These are phyloP conservation scores for Manis javanica DNA, from an alignment of 2,797 vertebrate species.

Conservation along the genomic window DNA sequence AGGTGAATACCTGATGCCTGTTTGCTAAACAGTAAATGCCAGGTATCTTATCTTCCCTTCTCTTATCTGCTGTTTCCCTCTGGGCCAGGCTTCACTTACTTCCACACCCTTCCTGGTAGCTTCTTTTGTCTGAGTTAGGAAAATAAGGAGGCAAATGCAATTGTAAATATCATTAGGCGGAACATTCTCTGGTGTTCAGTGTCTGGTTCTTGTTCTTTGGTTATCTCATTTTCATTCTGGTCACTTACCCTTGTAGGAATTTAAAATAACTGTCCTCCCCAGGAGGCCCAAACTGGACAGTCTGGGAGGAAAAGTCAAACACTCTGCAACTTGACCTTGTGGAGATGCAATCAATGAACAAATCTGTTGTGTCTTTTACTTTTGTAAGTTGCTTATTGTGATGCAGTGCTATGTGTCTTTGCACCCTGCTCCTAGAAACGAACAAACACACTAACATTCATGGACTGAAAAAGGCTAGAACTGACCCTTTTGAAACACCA, in stretches of 20 bases:
- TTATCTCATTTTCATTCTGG: not conserved
- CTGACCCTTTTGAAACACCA: not conserved
- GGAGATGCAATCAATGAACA: not conserved
- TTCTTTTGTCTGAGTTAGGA: not conserved
- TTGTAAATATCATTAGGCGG: not conserved
- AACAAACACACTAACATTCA: not conserved
- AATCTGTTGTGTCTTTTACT: not conserved
- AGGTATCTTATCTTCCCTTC: not conserved
- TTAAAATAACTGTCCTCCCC: not conserved
- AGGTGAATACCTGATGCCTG: not conserved
- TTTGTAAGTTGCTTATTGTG: not conserved
- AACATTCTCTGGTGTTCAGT: not conserved
- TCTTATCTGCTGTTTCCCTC: not conserved
- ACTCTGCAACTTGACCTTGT: conserved; percentile 9
- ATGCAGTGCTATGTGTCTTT: not conserved
- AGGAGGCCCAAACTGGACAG: too few species aligned
- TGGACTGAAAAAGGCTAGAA: not conserved
- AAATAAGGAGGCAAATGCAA: not conserved
- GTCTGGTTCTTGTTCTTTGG: not conserved
- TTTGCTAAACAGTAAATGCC: not conserved
- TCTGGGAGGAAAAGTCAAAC: not conserved
- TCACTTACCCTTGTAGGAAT: not conserved
- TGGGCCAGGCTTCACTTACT: not conserved
- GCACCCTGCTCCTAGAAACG: conserved; percentile 60
- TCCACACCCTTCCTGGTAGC: not conserved